Percentiles rank a stretch among this genome's conserved stretches.
These are phyloP conservation scores for Scophthalmus maximus DNA, from an alignment of 2,113 vertebrate genomes.

Conservation along the genomic window DNA sequence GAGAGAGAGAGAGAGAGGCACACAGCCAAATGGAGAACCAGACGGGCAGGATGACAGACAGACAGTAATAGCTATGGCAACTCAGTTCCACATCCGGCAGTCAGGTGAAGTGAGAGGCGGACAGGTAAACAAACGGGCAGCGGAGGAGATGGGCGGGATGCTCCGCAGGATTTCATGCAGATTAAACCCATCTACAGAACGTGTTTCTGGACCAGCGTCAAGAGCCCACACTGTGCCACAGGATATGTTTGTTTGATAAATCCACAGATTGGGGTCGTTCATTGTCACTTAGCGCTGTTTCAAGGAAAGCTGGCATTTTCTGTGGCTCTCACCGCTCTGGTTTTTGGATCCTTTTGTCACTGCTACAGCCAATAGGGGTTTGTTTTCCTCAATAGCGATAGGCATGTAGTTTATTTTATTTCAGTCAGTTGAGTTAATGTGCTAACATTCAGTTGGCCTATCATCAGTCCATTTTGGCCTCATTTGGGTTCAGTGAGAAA, in stretches of 20 bases:
- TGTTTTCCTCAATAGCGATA: no score
- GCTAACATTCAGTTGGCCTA: not conserved
- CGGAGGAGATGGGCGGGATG: slow-evolving; percentile 21
- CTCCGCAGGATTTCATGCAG: slow-evolving; percentile 56
- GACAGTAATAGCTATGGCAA: no score
- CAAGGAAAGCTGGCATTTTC: no score
- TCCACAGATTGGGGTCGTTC: not conserved
- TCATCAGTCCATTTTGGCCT: no score
- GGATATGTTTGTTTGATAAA: not conserved
- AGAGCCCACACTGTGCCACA: slow-evolving; percentile 3
- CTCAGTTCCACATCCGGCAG: no score
- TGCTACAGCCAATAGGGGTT: not conserved
- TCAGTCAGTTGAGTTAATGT: not conserved
- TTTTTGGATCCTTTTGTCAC: not conserved
- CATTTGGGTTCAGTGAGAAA: no score
- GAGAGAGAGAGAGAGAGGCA: slow-evolving; percentile 25
- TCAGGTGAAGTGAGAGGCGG: slow-evolving; percentile 22
- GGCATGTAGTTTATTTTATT: no score
- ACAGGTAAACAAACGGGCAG: slow-evolving; percentile 36
- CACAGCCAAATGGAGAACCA: slow-evolving; percentile 11
- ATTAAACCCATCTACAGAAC: slow-evolving; percentile 35
- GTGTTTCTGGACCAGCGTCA: slow-evolving; percentile 25
- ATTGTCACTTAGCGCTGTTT: no score
- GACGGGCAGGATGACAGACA: not conserved
- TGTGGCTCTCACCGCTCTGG: no score